A percentile compares a stretch with the other conserved stretches of the same genome.
phyloP scores from a whole-genome alignment of 2,888 invertebrate species.

The Dromius quadrimaculatus region DNA sequence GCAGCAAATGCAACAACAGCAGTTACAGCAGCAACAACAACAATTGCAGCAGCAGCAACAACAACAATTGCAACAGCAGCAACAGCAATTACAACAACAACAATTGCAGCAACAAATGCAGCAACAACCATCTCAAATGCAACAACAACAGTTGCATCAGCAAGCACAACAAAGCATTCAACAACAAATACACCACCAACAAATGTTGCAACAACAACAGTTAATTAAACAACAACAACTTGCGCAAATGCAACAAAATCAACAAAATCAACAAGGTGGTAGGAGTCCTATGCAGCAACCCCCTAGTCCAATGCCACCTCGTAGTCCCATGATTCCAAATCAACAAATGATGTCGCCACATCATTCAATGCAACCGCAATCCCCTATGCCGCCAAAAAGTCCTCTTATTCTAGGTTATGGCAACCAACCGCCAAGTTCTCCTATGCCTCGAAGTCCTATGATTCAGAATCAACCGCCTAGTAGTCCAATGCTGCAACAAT shows the following conservation, averaged over 20 bases:
- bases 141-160: conserved; percentile 61
- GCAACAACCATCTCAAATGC: conserved; percentile 57
- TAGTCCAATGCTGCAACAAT: conserved; percentile 68
- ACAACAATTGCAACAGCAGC: conserved; percentile 62
- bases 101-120: conserved; percentile 55
- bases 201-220: conserved; percentile 64
- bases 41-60: conserved; percentile 66
- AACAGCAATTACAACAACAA: conserved; percentile 50
- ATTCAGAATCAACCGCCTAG: conserved; percentile 68
- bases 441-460: conserved; percentile 72
- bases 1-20: conserved; percentile 55
- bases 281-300: conserved; percentile 65
- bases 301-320: conserved; percentile 70
- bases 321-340: conserved; percentile 67
- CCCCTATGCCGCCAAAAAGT: conserved; percentile 67
- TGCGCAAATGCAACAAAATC: conserved; percentile 56
- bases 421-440: conserved; percentile 70
- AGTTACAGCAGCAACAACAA: conserved; percentile 57
- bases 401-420: conserved; percentile 61
- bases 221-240: conserved; percentile 55
- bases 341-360: conserved; percentile 65
- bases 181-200: conserved; percentile 66
- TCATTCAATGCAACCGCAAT: conserved; percentile 66
- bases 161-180: conserved; percentile 63
- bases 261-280: conserved; percentile 56